A percentile compares a stretch with the other conserved stretches of the same genome.
These are phyloP conservation scores for Monomorium pharaonis DNA, from an alignment of 1,140 invertebrate genomes.

Conservation along the genomic window DNA sequence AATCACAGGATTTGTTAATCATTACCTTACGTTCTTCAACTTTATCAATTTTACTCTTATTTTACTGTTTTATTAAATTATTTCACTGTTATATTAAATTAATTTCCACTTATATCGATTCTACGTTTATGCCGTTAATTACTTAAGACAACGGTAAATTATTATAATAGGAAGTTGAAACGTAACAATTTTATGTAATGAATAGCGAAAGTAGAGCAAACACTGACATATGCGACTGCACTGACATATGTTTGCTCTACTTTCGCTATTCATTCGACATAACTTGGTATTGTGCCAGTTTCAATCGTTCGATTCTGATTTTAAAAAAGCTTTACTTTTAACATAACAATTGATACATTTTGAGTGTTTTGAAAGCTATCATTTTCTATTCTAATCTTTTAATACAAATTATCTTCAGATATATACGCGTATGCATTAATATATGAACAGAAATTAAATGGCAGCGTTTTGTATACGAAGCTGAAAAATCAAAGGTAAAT, in stretches of 20 bases:
- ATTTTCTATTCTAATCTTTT: background rate
- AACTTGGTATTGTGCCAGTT: conserved; percentile 63
- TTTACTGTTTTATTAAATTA: too few relatives aligned
- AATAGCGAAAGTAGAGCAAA: too few relatives aligned
- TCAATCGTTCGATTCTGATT: conserved; percentile 6
- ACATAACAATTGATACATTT: background rate
- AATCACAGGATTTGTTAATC: conserved; percentile 15
- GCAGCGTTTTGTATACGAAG: background rate
- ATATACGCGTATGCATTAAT: background rate
- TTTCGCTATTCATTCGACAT: conserved; percentile 66
- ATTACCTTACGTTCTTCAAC: background rate
- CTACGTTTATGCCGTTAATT: background rate
- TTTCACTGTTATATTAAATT: too few relatives aligned
- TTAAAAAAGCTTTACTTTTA: conserved; percentile 20
- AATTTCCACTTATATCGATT: background rate
- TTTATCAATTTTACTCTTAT: background rate
- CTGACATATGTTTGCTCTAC: conserved; percentile 62
- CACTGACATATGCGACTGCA: too few relatives aligned
- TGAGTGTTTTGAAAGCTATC: background rate
- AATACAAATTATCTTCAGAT: background rate
- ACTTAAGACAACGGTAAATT: conserved; percentile 38
- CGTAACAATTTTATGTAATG: conserved; percentile 49
- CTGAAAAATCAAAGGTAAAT: conserved; percentile 8
- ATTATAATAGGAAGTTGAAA: conserved; percentile 32
- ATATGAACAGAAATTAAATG: background rate